These are phyloP conservation scores for Mercenaria mercenaria DNA, from an alignment of 1,140 invertebrate species.

Conservation along the genomic window DNA sequence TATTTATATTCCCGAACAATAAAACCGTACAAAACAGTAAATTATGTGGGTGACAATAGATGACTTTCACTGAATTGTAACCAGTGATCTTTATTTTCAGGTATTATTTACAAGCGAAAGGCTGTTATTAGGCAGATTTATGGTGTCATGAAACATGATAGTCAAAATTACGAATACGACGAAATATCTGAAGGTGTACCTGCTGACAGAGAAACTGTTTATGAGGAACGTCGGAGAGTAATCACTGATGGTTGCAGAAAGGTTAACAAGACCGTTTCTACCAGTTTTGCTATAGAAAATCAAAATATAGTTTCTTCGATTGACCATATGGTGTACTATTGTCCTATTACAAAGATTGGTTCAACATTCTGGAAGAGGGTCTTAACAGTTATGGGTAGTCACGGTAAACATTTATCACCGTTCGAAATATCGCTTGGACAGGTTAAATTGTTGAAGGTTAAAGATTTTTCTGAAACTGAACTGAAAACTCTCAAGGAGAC, in stretches of 20 bases:
- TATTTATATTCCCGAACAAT: too few species aligned
- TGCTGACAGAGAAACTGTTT: background rate
- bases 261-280: background rate
- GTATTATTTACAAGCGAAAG: too few species aligned
- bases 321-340: constrained; percentile 8
- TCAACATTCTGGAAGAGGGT: constrained; percentile 48
- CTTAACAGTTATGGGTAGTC: background rate
- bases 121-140: too few species aligned
- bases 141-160: too few species aligned
- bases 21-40: too few species aligned
- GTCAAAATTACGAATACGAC: too few species aligned
- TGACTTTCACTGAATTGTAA: too few species aligned
- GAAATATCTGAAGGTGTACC: too few species aligned
- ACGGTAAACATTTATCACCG: background rate
- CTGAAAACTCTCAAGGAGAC: background rate
- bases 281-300: background rate
- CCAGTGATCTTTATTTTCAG: too few species aligned
- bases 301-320: background rate
- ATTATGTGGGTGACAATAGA: too few species aligned
- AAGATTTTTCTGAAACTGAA: background rate
- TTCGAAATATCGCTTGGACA: background rate
- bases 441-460: background rate
- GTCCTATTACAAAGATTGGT: constrained; percentile 56
- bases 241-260: background rate
- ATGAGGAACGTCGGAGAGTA: background rate